These are phyloP conservation scores for Acheta domesticus DNA, from an alignment of 2,888 invertebrate genomes.

Conservation along the genomic window DNA sequence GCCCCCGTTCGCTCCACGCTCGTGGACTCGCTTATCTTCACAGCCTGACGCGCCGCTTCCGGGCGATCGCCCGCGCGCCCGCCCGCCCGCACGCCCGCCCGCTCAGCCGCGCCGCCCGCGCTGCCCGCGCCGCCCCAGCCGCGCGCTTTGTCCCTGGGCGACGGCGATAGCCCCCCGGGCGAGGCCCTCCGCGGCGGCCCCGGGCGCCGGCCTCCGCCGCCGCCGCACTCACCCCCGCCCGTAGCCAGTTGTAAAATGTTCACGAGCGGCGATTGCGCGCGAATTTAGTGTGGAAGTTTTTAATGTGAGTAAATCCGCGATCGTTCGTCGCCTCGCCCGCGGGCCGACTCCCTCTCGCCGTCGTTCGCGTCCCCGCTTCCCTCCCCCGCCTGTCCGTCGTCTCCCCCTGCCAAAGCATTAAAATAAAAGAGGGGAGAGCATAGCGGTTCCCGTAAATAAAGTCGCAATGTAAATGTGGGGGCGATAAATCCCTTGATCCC, in stretches of 20 bases:
- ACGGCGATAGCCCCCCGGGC: not conserved
- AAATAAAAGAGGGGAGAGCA: not conserved
- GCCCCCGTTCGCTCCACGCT: not conserved
- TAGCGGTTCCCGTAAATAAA: not conserved
- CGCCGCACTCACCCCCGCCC: not conserved
- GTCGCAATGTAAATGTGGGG: not conserved
- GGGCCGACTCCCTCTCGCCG: not conserved
- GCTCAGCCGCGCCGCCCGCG: not conserved
- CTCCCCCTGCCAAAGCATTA: not conserved
- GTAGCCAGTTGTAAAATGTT: not conserved
- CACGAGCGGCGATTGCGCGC: not conserved
- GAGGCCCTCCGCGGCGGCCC: not conserved
- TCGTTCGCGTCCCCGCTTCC: not conserved
- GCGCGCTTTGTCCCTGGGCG: not conserved
- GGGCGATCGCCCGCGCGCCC: not conserved
- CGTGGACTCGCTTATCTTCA: not conserved
- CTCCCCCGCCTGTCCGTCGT: not conserved
- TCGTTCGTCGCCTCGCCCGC: not conserved
- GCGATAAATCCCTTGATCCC: not conserved
- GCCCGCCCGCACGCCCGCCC: not conserved
- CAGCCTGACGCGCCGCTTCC: not conserved
- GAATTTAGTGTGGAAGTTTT: constrained; percentile 5
- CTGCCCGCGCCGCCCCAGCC: not conserved
- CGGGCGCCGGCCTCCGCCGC: not conserved
- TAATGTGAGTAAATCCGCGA: not conserved